Percentiles rank a stretch among this genome's conserved stretches.
phyloP scores from a whole-genome alignment of 2,797 vertebrate genomes.

The Muscicapa comitata region DNA sequence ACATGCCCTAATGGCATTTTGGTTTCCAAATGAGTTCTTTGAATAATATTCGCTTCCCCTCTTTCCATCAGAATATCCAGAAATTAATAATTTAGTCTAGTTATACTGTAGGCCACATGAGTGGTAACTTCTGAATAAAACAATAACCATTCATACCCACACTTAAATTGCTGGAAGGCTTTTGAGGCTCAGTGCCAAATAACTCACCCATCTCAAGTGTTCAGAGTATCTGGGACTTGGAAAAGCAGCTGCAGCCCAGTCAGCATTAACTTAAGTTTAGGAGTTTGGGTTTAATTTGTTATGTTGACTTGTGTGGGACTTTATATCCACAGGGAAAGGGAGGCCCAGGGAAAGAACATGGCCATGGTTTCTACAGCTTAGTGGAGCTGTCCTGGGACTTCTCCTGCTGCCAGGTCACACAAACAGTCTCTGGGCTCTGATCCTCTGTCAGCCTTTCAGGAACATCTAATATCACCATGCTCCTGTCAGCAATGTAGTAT shows the following conservation, averaged over 20 bases:
- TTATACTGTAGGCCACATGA: not conserved
- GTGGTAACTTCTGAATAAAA: slow-evolving; percentile 55
- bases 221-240: not conserved
- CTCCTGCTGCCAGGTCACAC: not conserved
- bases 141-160: slow-evolving; percentile 22
- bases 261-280: not conserved
- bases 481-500: not conserved
- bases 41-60: slow-evolving; percentile 19
- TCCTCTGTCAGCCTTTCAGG: not conserved
- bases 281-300: not conserved
- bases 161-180: slow-evolving; percentile 1
- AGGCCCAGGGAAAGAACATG: not conserved
- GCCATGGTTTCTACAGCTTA: not conserved
- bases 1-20: not conserved
- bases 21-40: slow-evolving; percentile 30
- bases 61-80: slow-evolving; percentile 15
- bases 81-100: slow-evolving; percentile 58
- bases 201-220: not conserved
- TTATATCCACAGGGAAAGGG: not conserved
- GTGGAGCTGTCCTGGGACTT: not conserved
- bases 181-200: slow-evolving; percentile 10
- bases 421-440: not conserved
- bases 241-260: not conserved
- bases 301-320: not conserved
- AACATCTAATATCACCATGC: accelerated